phyloP scores from a whole-genome alignment of 1,140 invertebrate genomes.

The Drosophila repleta region DNA sequence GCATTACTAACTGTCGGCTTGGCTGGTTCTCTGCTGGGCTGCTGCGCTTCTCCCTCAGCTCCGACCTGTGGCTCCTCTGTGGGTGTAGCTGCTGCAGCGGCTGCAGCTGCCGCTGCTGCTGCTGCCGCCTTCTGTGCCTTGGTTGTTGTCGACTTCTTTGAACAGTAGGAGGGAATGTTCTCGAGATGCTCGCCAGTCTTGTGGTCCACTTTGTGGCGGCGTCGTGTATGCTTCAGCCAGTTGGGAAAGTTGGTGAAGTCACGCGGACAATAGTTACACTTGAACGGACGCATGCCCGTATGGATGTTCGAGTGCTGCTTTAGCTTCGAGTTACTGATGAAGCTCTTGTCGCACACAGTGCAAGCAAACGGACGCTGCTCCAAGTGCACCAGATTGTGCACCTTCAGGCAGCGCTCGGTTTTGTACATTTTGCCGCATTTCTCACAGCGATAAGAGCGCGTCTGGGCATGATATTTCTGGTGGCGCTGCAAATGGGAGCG shows the following conservation, averaged over 20 bases:
- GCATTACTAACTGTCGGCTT: conserved; percentile 17
- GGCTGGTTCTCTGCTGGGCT: conserved; percentile 2
- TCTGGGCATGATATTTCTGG: conserved; percentile 84
- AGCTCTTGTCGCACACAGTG: conserved; percentile 85
- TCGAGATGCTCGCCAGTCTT: conserved; percentile 84
- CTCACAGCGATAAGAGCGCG: conserved; percentile 84
- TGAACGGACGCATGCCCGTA: conserved; percentile 85
- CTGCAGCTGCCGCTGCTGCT: conserved; percentile 56
- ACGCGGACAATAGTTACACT: conserved; percentile 85
- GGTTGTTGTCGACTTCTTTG: conserved; percentile 77
- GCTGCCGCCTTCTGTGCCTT: conserved; percentile 68
- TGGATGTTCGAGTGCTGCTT: conserved; percentile 86
- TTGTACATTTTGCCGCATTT: conserved; percentile 85
- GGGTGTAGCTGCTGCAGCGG: conserved; percentile 23
- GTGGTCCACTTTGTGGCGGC: conserved; percentile 85
- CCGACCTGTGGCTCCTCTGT: conserved; percentile 5
- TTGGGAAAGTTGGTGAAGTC: conserved; percentile 86
- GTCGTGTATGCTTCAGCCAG: conserved; percentile 86
- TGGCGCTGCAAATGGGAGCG: conserved; percentile 85
- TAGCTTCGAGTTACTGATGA: conserved; percentile 85
- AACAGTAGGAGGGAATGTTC: conserved; percentile 83
- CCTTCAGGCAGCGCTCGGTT: conserved; percentile 85
- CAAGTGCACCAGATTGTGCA: conserved; percentile 84
- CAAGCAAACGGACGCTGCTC: conserved; percentile 84
- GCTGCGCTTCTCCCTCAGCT: conserved; percentile 25